phyloP scores from a whole-genome alignment of 1,140 invertebrate species.

The Brachionus rubens region DNA sequence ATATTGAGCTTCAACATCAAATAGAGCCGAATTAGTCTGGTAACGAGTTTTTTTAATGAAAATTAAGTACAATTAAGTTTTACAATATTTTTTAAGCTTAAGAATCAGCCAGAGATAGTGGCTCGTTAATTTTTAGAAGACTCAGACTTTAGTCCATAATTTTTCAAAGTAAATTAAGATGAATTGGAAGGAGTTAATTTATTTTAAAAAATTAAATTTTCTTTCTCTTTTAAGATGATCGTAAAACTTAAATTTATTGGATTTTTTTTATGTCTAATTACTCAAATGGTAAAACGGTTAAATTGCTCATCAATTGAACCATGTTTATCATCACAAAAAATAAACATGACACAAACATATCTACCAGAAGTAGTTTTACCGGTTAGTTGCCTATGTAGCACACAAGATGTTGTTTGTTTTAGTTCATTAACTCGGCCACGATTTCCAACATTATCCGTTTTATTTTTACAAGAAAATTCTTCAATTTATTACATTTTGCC shows the following conservation, averaged over 20 bases:
- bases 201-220: too few relatives aligned
- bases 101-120: too few relatives aligned
- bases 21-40: too few relatives aligned
- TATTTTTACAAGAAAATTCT: not conserved
- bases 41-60: too few relatives aligned
- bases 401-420: not conserved
- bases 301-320: not conserved
- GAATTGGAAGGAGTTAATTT: too few relatives aligned
- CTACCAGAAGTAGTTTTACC: not conserved
- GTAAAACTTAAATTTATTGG: not conserved
- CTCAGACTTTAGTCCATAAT: too few relatives aligned
- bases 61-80: too few relatives aligned
- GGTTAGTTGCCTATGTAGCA: not conserved
- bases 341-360: not conserved
- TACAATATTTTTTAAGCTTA: too few relatives aligned
- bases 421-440: not conserved
- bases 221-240: not conserved
- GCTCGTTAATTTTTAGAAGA: too few relatives aligned
- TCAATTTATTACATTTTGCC: not conserved
- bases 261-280: not conserved
- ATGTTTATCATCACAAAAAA: not conserved
- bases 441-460: not conserved
- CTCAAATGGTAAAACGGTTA: not conserved
- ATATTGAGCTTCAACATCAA: too few relatives aligned
- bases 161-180: too few relatives aligned